Conservation (phyloP, 1,140 invertebrate genomes). For the Drosophila nasuta region DNA sequence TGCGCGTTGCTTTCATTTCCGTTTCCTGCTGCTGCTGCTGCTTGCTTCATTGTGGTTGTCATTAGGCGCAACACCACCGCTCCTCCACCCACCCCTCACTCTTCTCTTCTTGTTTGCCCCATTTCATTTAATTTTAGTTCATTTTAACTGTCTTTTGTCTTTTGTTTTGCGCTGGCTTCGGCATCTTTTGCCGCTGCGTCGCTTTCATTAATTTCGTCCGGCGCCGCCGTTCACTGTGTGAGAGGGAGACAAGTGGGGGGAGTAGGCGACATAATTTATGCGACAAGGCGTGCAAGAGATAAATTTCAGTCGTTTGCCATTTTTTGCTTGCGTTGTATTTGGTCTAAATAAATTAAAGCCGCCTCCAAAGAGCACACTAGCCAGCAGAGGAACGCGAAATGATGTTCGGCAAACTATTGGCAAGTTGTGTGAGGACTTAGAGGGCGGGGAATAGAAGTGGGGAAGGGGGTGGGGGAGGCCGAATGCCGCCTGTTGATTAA, state of each 20-base stretch:
- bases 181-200: slow-evolving; percentile 68
- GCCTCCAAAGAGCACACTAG: slow-evolving; percentile 14
- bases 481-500: slow-evolving; percentile 72
- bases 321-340: slow-evolving; percentile 78
- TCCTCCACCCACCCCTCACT: neutral
- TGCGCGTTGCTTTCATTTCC: slow-evolving; percentile 58
- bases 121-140: slow-evolving; percentile 84
- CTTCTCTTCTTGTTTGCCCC: slow-evolving; percentile 19
- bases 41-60: slow-evolving; percentile 62
- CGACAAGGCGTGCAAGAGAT: slow-evolving; percentile 79
- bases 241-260: neutral
- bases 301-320: slow-evolving; percentile 82
- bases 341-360: slow-evolving; percentile 81
- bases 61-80: slow-evolving; percentile 56
- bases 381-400: slow-evolving; percentile 7
- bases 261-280: slow-evolving; percentile 76
- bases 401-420: slow-evolving; percentile 44
- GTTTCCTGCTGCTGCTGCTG: slow-evolving; percentile 35
- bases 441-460: neutral
- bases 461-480: neutral
- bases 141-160: slow-evolving; percentile 82
- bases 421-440: neutral
- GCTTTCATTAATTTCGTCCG: slow-evolving; percentile 60
- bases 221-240: slow-evolving; percentile 36
- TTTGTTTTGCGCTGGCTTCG: slow-evolving; percentile 76